Conservation (phyloP, 2,888 invertebrate genomes). For the Lomographa bimaculata region DNA sequence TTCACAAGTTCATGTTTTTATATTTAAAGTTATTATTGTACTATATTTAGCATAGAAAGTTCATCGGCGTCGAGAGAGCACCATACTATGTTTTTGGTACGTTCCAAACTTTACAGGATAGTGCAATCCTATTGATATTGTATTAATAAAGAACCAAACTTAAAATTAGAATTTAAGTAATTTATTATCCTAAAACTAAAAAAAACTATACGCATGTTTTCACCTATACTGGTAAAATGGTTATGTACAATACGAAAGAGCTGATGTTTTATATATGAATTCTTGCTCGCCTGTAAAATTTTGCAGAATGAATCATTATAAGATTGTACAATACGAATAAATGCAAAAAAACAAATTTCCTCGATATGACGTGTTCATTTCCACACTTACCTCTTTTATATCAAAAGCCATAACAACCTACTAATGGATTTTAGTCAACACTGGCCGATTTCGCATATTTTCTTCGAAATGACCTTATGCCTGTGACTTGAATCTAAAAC, state of each 20-base stretch:
- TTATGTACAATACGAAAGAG: slow-evolving; percentile 83
- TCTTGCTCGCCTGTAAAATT: slow-evolving; percentile 85
- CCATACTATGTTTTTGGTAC: slow-evolving; percentile 77
- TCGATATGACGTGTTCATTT: slow-evolving; percentile 61
- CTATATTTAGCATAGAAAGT: slow-evolving; percentile 77
- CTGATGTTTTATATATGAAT: slow-evolving; percentile 84
- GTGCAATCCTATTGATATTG: slow-evolving; percentile 83
- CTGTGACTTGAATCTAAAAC: too few species aligned
- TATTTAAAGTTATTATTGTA: slow-evolving; percentile 65
- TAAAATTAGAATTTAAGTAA: slow-evolving; percentile 83
- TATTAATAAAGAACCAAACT: slow-evolving; percentile 84
- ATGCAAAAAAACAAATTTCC: slow-evolving; percentile 83
- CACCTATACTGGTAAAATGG: slow-evolving; percentile 84
- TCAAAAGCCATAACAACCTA: too few species aligned
- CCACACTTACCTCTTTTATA: too few species aligned
- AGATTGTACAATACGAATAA: slow-evolving; percentile 84
- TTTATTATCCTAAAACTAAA: slow-evolving; percentile 83
- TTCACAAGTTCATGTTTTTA: slow-evolving; percentile 68
- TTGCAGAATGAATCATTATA: slow-evolving; percentile 84
- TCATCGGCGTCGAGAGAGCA: slow-evolving; percentile 79
- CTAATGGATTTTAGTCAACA: too few species aligned
- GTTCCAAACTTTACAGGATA: slow-evolving; percentile 79
- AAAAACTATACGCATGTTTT: slow-evolving; percentile 84
- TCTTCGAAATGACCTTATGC: too few species aligned
- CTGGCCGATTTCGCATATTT: too few species aligned